Evolutionary conservation across 2,113 vertebrate species (phyloP), one percentile per base, ranked within the genome.

Genomic region (Albula glossodonta): DNA sequence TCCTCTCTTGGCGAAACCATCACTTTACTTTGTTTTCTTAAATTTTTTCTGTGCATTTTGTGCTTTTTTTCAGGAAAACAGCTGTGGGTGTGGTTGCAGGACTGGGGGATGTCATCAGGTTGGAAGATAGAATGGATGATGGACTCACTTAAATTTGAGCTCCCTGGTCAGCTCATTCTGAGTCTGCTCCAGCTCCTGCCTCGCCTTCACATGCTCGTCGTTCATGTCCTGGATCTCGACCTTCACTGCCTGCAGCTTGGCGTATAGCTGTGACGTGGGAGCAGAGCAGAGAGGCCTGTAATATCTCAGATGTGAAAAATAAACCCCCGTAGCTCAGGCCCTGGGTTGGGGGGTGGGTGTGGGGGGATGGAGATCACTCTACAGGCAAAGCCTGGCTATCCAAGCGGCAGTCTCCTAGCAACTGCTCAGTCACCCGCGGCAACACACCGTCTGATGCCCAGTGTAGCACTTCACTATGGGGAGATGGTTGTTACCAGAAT

Each of bases 131-230:
- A 74, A 81, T 80, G 49, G 48, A 63, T 13, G 22, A 41, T 41
- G 51, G 13, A 89, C 98, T 94, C 94, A 99, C 98, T 99, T 99
- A 95, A 98, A 97, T 91, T 99, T 99, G 85, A 99, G 98, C 83
- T 99, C 98, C 88, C 98, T 93, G 0, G 98, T 99, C 94, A 99
- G 97, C 94, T 99, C 97, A 0, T 99, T 99, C 95, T 99, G 98
- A 0, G 97, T 98, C 90, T 99, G 98, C 86, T 99, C 98, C 91
- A 99, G 96, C 91, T 99, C 98, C 95, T 99, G 98, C 49, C 98
- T 95, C 92, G 97, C 97, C 0, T 96, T 96, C 92, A 99, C 97
- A 86, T 99, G 99, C 90, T 99, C 98, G 0, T 99, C 97, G 0
- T 99, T 98, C 88, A 99, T 97, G 87, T 99, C 98, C 95, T 98